Evolutionary conservation across 1,140 invertebrate species (phyloP).

Genomic region (Paracyclopina nana): DNA sequence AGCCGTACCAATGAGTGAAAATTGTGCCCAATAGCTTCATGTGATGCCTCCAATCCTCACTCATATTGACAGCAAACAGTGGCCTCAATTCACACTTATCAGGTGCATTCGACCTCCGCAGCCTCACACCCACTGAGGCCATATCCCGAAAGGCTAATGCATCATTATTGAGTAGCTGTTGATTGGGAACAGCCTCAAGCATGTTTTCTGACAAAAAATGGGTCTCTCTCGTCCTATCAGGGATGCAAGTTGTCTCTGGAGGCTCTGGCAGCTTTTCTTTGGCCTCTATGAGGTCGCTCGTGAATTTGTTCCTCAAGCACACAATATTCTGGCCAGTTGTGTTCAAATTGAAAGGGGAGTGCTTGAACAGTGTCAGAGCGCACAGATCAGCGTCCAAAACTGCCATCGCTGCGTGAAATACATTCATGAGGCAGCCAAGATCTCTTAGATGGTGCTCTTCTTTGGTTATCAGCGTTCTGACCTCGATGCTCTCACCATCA

Average conservation of each 20-base stretch:
- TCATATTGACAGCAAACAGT: background rate
- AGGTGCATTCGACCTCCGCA: no score
- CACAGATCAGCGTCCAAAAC: background rate
- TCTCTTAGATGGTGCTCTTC: no score
- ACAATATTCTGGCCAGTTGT: background rate
- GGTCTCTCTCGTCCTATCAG: background rate
- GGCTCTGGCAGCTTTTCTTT: background rate
- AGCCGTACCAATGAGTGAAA: background rate
- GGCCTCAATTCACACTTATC: slow-evolving; percentile 1
- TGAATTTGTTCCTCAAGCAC: background rate
- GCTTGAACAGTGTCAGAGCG: background rate
- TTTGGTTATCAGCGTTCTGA: no score
- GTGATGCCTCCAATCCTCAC: background rate
- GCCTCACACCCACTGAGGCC: background rate
- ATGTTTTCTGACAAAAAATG: background rate
- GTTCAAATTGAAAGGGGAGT: background rate
- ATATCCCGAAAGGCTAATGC: background rate
- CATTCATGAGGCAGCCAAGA: no score
- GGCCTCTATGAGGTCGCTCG: background rate
- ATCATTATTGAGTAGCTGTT: background rate
- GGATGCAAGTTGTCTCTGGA: background rate
- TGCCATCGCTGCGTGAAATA: background rate
- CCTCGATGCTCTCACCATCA: background rate
- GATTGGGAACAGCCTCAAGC: background rate
- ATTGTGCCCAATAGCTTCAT: background rate